phyloP scores from a whole-genome alignment of 2,888 invertebrate genomes.

The Nephrotoma appendiculata region DNA sequence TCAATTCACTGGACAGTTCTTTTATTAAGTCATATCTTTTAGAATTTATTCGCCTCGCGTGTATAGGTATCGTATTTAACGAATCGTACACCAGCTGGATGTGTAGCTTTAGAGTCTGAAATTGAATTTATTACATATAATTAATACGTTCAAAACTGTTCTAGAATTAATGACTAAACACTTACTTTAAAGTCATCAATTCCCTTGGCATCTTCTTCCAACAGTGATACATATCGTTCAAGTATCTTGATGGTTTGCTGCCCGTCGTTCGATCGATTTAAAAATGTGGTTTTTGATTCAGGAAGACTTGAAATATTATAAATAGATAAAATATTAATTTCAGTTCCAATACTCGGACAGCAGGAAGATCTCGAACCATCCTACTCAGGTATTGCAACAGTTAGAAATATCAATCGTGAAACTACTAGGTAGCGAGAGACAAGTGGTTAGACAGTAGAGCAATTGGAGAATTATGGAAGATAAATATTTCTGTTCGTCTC shows the following conservation, averaged over 20 bases:
- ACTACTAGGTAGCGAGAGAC: too few relatives aligned
- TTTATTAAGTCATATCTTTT: not conserved
- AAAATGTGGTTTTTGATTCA: constrained; percentile 19
- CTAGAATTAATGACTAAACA: not conserved
- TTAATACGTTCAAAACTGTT: not conserved
- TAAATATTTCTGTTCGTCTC: too few relatives aligned
- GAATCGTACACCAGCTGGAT: not conserved
- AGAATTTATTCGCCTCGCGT: not conserved
- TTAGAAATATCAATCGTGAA: too few relatives aligned
- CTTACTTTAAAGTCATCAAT: not conserved
- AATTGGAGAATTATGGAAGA: too few relatives aligned
- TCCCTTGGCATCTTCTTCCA: not conserved
- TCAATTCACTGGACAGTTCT: not conserved
- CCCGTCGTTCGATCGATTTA: not conserved
- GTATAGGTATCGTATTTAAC: not conserved
- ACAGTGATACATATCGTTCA: not conserved
- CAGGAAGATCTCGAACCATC: too few relatives aligned
- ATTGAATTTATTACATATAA: not conserved
- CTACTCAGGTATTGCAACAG: too few relatives aligned
- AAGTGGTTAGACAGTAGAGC: too few relatives aligned
- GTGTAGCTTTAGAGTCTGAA: not conserved
- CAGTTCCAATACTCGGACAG: not conserved
- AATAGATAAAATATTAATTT: constrained; percentile 2
- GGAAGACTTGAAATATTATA: not conserved
- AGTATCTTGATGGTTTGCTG: not conserved